These are phyloP conservation scores for Bombus confusus DNA, from an alignment of 1,140 invertebrate species.

Conservation along the genomic window DNA sequence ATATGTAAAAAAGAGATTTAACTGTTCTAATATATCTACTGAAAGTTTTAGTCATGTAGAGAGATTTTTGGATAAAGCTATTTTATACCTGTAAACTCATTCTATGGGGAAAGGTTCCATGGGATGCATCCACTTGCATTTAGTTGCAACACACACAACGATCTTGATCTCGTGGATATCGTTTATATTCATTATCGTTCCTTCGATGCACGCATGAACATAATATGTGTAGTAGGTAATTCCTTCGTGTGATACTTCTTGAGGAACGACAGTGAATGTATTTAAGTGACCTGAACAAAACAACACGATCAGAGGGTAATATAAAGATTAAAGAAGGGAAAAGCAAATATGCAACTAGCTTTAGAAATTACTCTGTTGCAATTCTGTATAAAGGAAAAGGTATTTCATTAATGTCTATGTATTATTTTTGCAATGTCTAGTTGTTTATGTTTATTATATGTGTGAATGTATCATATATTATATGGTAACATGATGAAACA, in stretches of 20 bases:
- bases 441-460: conserved; percentile 25
- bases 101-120: conserved; percentile 82
- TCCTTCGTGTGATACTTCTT: conserved; percentile 80
- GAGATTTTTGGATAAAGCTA: conserved; percentile 69
- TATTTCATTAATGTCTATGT: conserved; percentile 32
- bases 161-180: conserved; percentile 84
- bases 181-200: conserved; percentile 82
- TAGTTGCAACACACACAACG: conserved; percentile 83
- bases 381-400: conserved; percentile 33
- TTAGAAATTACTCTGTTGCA: conserved; percentile 51
- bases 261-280: conserved; percentile 83
- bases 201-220: conserved; percentile 77
- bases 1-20: conserved; percentile 42
- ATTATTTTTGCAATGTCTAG: background rate
- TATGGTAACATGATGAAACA: background rate
- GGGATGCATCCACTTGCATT: conserved; percentile 83
- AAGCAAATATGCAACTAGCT: conserved; percentile 70
- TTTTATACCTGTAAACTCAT: conserved; percentile 81
- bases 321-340: conserved; percentile 76
- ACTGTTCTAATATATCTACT: conserved; percentile 60
- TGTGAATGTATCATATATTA: background rate
- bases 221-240: conserved; percentile 75
- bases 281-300: conserved; percentile 84
- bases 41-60: conserved; percentile 62
- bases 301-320: conserved; percentile 82